Evolutionary conservation across 2,113 vertebrate species (phyloP).

Genomic region (Brienomyrus longianalis): DNA sequence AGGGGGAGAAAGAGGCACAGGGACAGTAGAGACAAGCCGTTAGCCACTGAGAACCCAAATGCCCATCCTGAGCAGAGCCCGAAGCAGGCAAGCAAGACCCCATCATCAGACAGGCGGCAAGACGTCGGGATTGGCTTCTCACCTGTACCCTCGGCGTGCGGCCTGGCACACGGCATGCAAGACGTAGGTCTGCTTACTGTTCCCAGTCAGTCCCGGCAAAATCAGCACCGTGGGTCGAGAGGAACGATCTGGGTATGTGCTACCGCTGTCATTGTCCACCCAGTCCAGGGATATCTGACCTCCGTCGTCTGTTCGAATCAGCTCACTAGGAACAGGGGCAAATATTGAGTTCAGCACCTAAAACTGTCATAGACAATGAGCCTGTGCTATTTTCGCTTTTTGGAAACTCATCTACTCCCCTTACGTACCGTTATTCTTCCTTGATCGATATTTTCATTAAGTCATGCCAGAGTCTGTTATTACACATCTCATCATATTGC

Average conservation of each 20-base stretch:
- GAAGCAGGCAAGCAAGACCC: background rate
- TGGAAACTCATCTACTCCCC: background rate
- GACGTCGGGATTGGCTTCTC: background rate
- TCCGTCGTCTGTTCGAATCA: conserved; percentile 64
- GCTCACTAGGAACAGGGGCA: conserved; percentile 49
- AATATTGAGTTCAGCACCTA: background rate
- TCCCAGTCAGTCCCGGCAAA: conserved; percentile 72
- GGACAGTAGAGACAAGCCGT: background rate
- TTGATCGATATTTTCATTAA: background rate
- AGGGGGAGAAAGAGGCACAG: background rate
- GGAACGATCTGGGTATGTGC: conserved; percentile 43
- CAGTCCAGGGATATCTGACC: conserved; percentile 78
- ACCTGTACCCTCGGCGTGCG: conserved; percentile 64
- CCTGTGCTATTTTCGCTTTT: background rate
- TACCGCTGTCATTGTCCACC: conserved; percentile 48
- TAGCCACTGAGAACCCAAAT: background rate
- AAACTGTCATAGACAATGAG: background rate
- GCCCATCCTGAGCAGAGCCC: background rate
- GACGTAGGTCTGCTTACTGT: conserved; percentile 65
- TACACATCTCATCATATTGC: background rate
- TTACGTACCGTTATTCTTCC: background rate
- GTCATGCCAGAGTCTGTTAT: background rate
- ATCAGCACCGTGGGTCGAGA: conserved; percentile 65
- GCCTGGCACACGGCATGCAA: conserved; percentile 60
- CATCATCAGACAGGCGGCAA: too few relatives aligned